Conservation (phyloP, 2,888 invertebrate species). For the Drosophila borborema region DNA sequence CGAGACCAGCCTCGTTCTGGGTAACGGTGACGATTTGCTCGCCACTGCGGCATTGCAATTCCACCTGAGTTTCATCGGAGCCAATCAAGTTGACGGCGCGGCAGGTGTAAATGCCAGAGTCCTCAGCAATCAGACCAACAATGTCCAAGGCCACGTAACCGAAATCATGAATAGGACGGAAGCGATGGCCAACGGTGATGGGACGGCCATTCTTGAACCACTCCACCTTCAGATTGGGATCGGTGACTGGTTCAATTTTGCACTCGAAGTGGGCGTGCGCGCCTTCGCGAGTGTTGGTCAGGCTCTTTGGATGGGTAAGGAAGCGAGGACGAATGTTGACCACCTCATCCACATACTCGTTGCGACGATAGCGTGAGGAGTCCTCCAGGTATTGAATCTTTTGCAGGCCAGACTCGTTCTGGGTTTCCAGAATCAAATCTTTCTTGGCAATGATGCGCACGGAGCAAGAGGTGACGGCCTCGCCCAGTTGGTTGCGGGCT, state of each 20-base stretch:
- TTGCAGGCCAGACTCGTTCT: slow-evolving; percentile 95
- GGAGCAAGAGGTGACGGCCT: slow-evolving; percentile 96
- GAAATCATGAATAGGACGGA: slow-evolving; percentile 98
- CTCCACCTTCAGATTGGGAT: slow-evolving; percentile 97
- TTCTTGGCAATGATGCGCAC: slow-evolving; percentile 95
- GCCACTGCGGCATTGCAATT: slow-evolving; percentile 90
- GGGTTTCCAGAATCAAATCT: slow-evolving; percentile 94
- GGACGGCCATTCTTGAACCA: slow-evolving; percentile 98
- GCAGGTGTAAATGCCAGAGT: slow-evolving; percentile 97
- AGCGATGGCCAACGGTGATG: slow-evolving; percentile 96
- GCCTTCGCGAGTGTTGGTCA: slow-evolving; percentile 94
- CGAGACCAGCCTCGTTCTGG: slow-evolving; percentile 94
- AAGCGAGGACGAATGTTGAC: slow-evolving; percentile 94
- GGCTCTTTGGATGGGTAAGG: slow-evolving; percentile 93
- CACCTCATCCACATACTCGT: slow-evolving; percentile 92
- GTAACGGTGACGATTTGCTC: slow-evolving; percentile 93
- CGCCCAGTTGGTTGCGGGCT: slow-evolving; percentile 97
- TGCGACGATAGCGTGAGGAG: slow-evolving; percentile 92
- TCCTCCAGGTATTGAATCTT: slow-evolving; percentile 97
- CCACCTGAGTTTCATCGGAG: slow-evolving; percentile 93
- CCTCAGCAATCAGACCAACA: slow-evolving; percentile 97
- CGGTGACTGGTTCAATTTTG: slow-evolving; percentile 98
- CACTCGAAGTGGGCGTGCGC: slow-evolving; percentile 99
- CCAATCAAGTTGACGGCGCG: slow-evolving; percentile 96
- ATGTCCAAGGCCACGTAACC: slow-evolving; percentile 99